Conservation (phyloP, 2,797 vertebrate genomes). For the Spinus pinus region DNA sequence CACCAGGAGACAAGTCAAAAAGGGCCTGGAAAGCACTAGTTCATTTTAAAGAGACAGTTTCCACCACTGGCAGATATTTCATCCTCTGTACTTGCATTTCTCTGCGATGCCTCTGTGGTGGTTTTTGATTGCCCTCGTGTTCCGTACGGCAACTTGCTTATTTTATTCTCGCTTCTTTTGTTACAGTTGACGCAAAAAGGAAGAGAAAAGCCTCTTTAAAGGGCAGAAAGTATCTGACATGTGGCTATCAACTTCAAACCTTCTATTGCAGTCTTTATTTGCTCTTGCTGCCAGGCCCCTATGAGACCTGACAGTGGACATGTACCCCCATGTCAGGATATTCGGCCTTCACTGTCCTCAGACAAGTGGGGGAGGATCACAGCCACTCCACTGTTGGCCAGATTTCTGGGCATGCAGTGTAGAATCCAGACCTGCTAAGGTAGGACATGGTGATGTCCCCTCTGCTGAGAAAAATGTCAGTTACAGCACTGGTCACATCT, state of each 20-base stretch:
- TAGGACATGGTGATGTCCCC: constrained; percentile 66
- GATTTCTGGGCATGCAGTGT: constrained; percentile 73
- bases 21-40: constrained; percentile 49
- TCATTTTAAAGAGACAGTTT: constrained; percentile 47
- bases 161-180: constrained; percentile 72
- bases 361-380: constrained; percentile 68
- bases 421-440: constrained; percentile 71
- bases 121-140: constrained; percentile 60
- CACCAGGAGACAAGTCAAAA: constrained; percentile 50
- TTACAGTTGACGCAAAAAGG: constrained; percentile 69
- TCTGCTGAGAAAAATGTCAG: constrained; percentile 64
- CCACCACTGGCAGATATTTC: constrained; percentile 52
- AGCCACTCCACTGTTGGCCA: constrained; percentile 67
- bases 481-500: constrained; percentile 18
- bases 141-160: constrained; percentile 50
- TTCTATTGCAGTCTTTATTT: constrained; percentile 70
- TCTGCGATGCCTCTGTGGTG: constrained; percentile 43
- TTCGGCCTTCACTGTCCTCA: constrained; percentile 63
- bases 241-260: constrained; percentile 69
- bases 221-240: constrained; percentile 67
- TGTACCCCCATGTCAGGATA: constrained; percentile 68
- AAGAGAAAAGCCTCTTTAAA: constrained; percentile 71
- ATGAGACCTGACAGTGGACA: constrained; percentile 69
- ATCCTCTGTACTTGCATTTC: constrained; percentile 40
- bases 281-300: constrained; percentile 68